These are phyloP conservation scores for Hippopotamyrus pictus DNA, from an alignment of 2,797 vertebrate species.

Conservation along the genomic window DNA sequence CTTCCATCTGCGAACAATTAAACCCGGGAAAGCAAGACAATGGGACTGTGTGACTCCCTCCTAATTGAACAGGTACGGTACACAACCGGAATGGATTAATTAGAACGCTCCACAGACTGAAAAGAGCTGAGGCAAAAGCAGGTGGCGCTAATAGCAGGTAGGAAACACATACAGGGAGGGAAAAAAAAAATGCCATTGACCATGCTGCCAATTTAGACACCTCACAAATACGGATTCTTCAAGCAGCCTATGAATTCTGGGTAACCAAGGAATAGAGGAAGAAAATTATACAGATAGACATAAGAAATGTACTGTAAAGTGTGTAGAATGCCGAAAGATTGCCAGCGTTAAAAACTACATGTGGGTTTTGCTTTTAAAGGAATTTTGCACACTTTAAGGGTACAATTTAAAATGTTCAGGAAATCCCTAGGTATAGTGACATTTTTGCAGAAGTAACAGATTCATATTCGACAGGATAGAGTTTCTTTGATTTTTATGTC, in stretches of 20 bases:
- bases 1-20: not conserved
- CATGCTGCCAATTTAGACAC: not conserved
- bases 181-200: not conserved
- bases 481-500: not conserved
- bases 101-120: not conserved
- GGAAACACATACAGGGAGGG: not conserved
- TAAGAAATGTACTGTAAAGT: not conserved
- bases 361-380: not conserved
- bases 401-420: not conserved
- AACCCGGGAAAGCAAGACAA: not conserved
- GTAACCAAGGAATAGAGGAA: not conserved
- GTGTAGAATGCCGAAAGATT: not conserved
- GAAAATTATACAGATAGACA: not conserved
- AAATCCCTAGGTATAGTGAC: not conserved
- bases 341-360: not conserved
- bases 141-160: not conserved
- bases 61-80: slow-evolving; percentile 2
- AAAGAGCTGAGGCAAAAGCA: not conserved
- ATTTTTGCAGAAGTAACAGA: not conserved
- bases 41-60: not conserved
- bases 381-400: not conserved
- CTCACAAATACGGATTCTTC: not conserved
- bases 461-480: not conserved
- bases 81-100: not conserved
- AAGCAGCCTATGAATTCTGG: not conserved